These are phyloP conservation scores for zebrafish (Danio rerio) DNA, from an alignment of 2,113 vertebrate species.

Conservation along the genomic window DNA sequence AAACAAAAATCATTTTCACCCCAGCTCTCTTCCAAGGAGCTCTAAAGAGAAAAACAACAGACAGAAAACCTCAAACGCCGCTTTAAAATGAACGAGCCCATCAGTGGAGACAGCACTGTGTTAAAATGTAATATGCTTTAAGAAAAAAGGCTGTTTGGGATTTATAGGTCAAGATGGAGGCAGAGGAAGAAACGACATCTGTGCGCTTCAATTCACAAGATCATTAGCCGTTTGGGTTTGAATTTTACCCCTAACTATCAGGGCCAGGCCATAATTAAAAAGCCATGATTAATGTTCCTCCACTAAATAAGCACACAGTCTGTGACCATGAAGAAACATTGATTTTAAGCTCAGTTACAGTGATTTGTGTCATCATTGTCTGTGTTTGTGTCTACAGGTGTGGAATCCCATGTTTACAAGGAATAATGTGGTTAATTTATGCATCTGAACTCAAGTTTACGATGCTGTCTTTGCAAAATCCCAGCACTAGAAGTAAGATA, in stretches of 20 bases:
- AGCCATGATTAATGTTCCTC: constrained; percentile 1
- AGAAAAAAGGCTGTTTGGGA: constrained; percentile 60
- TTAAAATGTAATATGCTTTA: constrained; percentile 64
- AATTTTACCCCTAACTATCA: constrained; percentile 15
- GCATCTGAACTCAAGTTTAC: constrained; percentile 45
- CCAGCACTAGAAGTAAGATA: constrained; percentile 64
- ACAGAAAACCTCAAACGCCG: constrained; percentile 47
- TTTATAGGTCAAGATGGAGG: constrained; percentile 46
- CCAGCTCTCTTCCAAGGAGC: constrained; percentile 24
- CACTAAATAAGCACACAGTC: not conserved
- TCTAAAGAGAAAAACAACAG: constrained; percentile 58
- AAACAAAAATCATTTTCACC: constrained; percentile 51
- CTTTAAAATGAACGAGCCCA: constrained; percentile 28
- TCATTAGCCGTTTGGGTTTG: constrained; percentile 18
- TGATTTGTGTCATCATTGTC: constrained; percentile 8
- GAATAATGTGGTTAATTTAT: constrained; percentile 70
- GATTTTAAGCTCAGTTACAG: not conserved
- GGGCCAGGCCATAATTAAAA: constrained; percentile 34
- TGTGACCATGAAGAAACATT: constrained; percentile 21
- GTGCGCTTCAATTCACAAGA: constrained; percentile 21
- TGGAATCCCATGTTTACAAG: constrained; percentile 50
- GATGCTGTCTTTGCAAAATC: constrained; percentile 26
- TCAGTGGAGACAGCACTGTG: constrained; percentile 47
- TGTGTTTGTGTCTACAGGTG: constrained; percentile 54
- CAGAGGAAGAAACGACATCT: constrained; percentile 17